Conservation (phyloP, 1,140 invertebrate species). For the Brachionus manjavacas region DNA sequence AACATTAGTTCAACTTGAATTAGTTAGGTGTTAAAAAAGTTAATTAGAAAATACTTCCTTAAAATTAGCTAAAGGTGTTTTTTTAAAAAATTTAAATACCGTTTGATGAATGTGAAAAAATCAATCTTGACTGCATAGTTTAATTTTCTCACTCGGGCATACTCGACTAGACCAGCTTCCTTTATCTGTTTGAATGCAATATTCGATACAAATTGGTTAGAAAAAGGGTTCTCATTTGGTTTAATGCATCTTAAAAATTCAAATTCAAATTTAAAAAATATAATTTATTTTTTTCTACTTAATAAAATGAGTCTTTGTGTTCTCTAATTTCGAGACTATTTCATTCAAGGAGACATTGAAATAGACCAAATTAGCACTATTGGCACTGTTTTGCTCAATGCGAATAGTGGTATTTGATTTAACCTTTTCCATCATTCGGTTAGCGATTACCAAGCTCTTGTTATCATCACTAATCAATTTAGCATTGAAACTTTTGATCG, state of each 20-base stretch:
- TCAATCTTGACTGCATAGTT: slow-evolving; percentile 70
- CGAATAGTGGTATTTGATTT: neutral
- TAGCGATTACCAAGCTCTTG: slow-evolving; percentile 15
- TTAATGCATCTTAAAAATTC: slow-evolving; percentile 25
- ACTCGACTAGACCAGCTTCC: slow-evolving; percentile 99
- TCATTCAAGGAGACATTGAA: slow-evolving; percentile 10
- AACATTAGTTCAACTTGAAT: too few relatives aligned
- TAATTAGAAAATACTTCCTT: too few relatives aligned
- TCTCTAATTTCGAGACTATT: slow-evolving; percentile 24
- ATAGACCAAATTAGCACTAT: slow-evolving; percentile 24
- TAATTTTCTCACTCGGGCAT: slow-evolving; percentile 87
- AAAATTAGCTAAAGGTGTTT: too few relatives aligned
- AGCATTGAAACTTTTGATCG: neutral
- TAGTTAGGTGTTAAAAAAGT: too few relatives aligned
- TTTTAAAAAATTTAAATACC: neutral
- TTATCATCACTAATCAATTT: neutral
- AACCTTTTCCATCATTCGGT: slow-evolving; percentile 30
- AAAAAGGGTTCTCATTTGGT: slow-evolving; percentile 31
- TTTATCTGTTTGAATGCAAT: slow-evolving; percentile 76
- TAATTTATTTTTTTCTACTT: neutral
- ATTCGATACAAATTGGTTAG: slow-evolving; percentile 35
- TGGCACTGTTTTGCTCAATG: slow-evolving; percentile 5
- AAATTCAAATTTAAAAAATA: too few relatives aligned
- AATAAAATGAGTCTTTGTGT: slow-evolving; percentile 7
- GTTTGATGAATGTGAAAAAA: slow-evolving; percentile 1